Base-by-base conservation (phyloP, 2,888 invertebrate species). In the Notodonta dromedarius region DNA sequence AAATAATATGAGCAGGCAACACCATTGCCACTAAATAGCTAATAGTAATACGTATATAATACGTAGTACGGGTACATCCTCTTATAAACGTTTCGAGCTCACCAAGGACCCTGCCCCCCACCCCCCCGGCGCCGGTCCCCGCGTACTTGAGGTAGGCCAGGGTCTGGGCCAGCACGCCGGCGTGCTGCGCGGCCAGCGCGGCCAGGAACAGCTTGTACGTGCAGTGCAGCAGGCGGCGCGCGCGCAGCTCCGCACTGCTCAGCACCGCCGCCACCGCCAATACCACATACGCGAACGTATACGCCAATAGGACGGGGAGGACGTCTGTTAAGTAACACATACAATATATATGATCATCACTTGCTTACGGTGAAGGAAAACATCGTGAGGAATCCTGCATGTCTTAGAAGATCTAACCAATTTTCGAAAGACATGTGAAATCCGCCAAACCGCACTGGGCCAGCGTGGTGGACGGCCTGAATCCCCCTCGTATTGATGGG, bases 181-280 rank as follows among this genome's bases (percentile, higher is more conserved):
- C 77, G 69, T 96, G 94, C 82, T 98, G 97, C 35, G 96, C 88
- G 42, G 95, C 87, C 11, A 97, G 93, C 0, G 98, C 97, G 4
- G 94, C 77, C 48, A 97, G 94, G 82, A 96, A 98, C 78, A 98
- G 87, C 83, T 98, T 98, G 91, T 98, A 98, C 0, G 98, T 98
- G 2, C 97, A 94, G 84, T 98, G 98, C 50, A 98, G 94, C 0
- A 98, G 90, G 79, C 98, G 97, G 4, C 98, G 94, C 0, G 96
- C 94, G 78, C 96, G 96, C 7, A 98, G 88, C 80, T 97, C 96
- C 46, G 96, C 95, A 83, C 96, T 94, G 86, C 97, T 96, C 71
- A 97, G 94, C 60, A 96, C 94, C 39, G 97, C 95, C 0, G 96
- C 95, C 32, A 97, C 86, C 70, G 97, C 90, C 4, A 98, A 91